Conservation (phyloP, 2,797 vertebrate genomes). For the Pseudochirops cupreus region DNA sequence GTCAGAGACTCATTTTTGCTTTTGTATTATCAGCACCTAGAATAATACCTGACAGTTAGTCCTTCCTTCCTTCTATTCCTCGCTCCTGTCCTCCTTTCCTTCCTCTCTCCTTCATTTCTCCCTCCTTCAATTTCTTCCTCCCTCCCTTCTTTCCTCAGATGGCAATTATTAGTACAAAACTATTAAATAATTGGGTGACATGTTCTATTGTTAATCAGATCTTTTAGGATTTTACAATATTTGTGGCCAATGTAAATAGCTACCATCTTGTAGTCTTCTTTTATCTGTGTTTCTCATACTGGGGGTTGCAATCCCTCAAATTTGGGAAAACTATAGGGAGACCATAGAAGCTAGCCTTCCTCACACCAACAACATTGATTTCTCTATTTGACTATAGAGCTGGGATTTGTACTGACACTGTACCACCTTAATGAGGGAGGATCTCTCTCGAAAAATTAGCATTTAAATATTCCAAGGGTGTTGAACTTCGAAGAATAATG, state of each 20-base stretch:
- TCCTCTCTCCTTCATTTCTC: background rate
- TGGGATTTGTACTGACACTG: background rate
- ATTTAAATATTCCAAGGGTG: constrained; percentile 53
- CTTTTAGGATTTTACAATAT: constrained; percentile 48
- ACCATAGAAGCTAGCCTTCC: constrained; percentile 44
- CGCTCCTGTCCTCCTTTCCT: too few species aligned
- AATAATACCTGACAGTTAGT: background rate
- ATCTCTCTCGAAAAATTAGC: background rate
- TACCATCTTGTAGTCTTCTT: constrained; percentile 20
- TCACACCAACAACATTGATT: constrained; percentile 4
- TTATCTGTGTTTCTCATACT: background rate
- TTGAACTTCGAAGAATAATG: constrained; percentile 9
- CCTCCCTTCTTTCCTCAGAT: background rate
- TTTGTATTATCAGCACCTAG: background rate
- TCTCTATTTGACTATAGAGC: constrained; percentile 1
- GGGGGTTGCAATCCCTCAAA: constrained; percentile 18
- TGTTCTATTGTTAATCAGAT: constrained; percentile 47
- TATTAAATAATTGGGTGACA: constrained; percentile 27
- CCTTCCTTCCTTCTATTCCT: background rate
- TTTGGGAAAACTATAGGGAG: constrained; percentile 36
- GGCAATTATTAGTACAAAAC: constrained; percentile 22
- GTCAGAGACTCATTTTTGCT: background rate
- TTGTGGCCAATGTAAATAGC: constrained; percentile 37
- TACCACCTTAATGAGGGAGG: constrained; percentile 36
- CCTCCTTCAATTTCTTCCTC: background rate